phyloP scores from a whole-genome alignment of 2,888 invertebrate genomes.

The Euzophera pinguis region DNA sequence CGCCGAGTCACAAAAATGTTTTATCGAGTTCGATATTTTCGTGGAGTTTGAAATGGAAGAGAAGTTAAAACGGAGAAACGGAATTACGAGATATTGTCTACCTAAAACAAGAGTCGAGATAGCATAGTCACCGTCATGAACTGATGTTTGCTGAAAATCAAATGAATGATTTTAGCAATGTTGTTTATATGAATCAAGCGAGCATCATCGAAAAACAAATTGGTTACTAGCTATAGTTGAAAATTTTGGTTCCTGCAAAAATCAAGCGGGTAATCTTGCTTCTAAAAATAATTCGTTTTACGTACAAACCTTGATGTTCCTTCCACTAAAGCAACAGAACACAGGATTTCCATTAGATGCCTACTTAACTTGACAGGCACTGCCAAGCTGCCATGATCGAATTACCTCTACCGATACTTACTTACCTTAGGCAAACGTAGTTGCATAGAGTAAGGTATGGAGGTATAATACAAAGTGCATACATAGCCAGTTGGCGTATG shows the following conservation, averaged over 20 bases:
- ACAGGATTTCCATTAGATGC: constrained; percentile 70
- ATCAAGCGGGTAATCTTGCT: neutral
- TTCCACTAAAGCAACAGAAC: constrained; percentile 38
- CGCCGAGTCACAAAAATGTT: constrained; percentile 10
- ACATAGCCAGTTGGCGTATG: neutral
- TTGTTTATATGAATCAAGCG: too few relatives aligned
- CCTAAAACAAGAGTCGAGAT: neutral
- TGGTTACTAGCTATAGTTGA: too few relatives aligned
- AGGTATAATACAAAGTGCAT: neutral
- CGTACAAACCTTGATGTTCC: neutral
- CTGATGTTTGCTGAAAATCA: too few relatives aligned
- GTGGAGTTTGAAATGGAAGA: constrained; percentile 3
- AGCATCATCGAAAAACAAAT: too few relatives aligned
- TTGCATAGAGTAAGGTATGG: constrained; percentile 13
- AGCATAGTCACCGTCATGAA: neutral
- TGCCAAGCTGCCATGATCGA: constrained; percentile 57
- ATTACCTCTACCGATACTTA: constrained; percentile 50
- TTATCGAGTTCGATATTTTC: constrained; percentile 8
- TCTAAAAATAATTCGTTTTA: neutral
- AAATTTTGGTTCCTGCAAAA: neutral
- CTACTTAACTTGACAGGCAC: constrained; percentile 60
- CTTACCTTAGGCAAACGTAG: constrained; percentile 32
- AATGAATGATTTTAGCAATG: too few relatives aligned
- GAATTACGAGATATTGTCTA: constrained; percentile 1
- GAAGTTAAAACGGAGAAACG: constrained; percentile 6